These are phyloP conservation scores for Stomatorhinus walkeri DNA, from an alignment of 2,797 vertebrate species.

Conservation along the genomic window DNA sequence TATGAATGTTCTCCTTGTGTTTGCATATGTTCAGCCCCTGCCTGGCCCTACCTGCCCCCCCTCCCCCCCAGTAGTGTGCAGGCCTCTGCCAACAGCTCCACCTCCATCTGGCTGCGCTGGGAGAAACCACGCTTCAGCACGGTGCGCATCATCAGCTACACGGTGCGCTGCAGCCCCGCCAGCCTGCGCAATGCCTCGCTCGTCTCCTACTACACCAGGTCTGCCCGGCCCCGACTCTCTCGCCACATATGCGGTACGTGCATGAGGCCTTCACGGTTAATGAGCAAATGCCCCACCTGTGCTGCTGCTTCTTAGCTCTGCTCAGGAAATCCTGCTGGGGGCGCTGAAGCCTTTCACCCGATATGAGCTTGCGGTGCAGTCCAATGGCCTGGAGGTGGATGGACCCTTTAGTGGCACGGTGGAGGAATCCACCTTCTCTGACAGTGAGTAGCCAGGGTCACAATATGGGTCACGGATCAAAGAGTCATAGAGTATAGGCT, in stretches of 20 bases:
- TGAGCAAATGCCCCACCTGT: neutral
- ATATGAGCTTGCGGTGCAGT: constrained; percentile 91
- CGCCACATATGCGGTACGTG: neutral
- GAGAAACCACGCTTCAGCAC: constrained; percentile 79
- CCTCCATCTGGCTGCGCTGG: constrained; percentile 90
- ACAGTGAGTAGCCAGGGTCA: constrained; percentile 71
- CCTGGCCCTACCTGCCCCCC: constrained; percentile 66
- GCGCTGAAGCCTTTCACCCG: constrained; percentile 88
- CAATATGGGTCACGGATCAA: neutral
- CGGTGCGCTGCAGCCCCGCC: constrained; percentile 85
- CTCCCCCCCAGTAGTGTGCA: constrained; percentile 81
- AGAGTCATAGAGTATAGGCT: neutral
- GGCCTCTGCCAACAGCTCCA: constrained; percentile 84
- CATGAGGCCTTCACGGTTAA: neutral
- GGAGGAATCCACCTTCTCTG: constrained; percentile 80
- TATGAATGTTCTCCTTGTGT: neutral
- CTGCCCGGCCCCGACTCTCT: constrained; percentile 5
- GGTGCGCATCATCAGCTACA: constrained; percentile 81
- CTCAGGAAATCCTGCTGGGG: constrained; percentile 82
- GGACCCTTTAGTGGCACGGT: constrained; percentile 85
- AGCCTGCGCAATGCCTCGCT: constrained; percentile 86
- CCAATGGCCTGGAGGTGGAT: constrained; percentile 71
- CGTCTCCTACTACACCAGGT: constrained; percentile 91
- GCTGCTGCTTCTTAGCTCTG: constrained; percentile 56
- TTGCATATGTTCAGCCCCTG: constrained; percentile 44